Evolutionary conservation across 64 coral and sea anemone genomes (phyloP).

Genomic region (Actinia tenebrosa): DNA sequence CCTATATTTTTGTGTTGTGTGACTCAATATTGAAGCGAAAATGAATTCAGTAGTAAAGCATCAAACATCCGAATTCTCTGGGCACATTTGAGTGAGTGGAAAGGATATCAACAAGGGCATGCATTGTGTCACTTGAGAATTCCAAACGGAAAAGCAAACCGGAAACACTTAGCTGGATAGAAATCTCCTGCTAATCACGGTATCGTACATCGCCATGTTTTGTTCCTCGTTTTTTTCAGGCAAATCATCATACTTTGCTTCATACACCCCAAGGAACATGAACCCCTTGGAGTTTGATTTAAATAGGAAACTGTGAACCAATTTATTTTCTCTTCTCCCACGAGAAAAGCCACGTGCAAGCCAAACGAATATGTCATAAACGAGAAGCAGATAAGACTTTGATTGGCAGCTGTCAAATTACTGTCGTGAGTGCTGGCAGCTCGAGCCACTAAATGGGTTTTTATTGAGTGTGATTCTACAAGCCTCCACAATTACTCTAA

Average conservation of each 20-base stretch:
- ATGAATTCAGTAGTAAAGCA: background rate
- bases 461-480: slow-evolving; percentile 36
- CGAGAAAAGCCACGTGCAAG: slow-evolving; percentile 18
- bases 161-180: slow-evolving; percentile 42
- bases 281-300: background rate
- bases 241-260: background rate
- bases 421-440: slow-evolving; percentile 23
- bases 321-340: background rate
- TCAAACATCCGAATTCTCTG: background rate
- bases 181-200: slow-evolving; percentile 28
- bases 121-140: slow-evolving; percentile 27
- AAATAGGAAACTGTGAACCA: background rate
- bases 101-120: slow-evolving; percentile 13
- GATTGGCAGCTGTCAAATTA: slow-evolving; percentile 37
- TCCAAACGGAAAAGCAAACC: slow-evolving; percentile 41
- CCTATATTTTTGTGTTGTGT: background rate
- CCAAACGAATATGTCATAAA: slow-evolving; percentile 16
- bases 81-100: background rate
- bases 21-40: background rate
- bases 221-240: background rate
- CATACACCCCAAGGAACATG: background rate
- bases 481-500: slow-evolving; percentile 33
- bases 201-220: background rate
- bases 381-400: slow-evolving; percentile 15
- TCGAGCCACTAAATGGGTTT: slow-evolving; percentile 33